These are phyloP conservation scores for Psittacula echo DNA, from an alignment of 2,797 vertebrate genomes.

Conservation along the genomic window DNA sequence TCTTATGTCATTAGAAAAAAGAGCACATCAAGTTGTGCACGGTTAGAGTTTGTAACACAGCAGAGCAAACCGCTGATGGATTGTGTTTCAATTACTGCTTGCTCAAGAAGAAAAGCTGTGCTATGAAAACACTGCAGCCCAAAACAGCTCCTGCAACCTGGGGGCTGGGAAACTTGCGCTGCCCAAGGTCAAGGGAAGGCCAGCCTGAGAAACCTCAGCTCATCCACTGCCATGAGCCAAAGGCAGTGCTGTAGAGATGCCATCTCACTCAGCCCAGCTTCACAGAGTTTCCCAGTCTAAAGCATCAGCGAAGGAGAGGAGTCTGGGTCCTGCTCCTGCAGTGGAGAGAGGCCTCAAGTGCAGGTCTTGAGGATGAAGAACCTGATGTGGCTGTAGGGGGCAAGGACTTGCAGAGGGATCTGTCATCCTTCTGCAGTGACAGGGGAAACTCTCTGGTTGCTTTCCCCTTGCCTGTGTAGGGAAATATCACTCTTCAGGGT, in stretches of 20 bases:
- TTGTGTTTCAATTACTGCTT: not conserved
- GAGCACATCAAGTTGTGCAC: not conserved
- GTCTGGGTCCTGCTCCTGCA: not conserved
- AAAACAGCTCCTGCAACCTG: not conserved
- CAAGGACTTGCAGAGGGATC: not conserved
- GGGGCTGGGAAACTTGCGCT: not conserved
- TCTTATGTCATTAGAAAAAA: not conserved
- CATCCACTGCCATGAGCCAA: rapidly evolving
- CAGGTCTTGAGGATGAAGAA: not conserved
- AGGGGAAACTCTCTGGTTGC: not conserved
- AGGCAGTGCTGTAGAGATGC: not conserved
- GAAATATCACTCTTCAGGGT: not conserved
- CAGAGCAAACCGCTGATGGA: not conserved
- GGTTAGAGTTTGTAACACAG: not conserved
- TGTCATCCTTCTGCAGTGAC: not conserved
- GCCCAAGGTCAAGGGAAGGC: not conserved
- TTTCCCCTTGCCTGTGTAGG: not conserved
- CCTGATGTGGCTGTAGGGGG: not conserved
- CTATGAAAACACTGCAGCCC: not conserved
- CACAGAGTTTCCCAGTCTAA: not conserved
- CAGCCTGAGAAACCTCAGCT: not conserved
- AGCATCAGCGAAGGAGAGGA: not conserved
- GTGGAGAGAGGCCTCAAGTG: not conserved
- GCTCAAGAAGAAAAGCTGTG: not conserved
- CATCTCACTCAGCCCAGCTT: not conserved